A percentile compares a stretch with the other conserved stretches of the same genome.
phyloP scores from a whole-genome alignment of 2,797 vertebrate species.

The Enteromius afrohamiltoni region DNA sequence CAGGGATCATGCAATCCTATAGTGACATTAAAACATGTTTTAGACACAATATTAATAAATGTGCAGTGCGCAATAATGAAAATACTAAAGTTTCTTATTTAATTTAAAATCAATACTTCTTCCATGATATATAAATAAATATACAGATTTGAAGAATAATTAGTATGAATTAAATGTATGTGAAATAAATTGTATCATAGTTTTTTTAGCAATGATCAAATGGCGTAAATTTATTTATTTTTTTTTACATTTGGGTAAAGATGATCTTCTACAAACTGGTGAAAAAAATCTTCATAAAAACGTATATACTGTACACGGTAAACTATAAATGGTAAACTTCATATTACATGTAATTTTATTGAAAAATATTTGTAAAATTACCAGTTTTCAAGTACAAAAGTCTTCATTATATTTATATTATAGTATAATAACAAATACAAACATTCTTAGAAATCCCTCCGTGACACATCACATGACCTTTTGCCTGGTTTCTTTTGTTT shows the following conservation, averaged over 20 bases:
- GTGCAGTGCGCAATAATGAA: no score
- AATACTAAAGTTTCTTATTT: no score
- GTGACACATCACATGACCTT: not conserved
- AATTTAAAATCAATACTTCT: no score
- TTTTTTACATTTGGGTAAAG: not conserved
- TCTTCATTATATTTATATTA: not conserved
- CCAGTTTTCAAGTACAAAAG: no score
- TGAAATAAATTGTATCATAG: no score
- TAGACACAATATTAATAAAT: no score
- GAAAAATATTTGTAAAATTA: not conserved
- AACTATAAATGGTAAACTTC: not conserved
- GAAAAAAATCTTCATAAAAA: not conserved
- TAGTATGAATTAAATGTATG: no score
- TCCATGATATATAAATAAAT: no score
- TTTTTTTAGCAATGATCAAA: not conserved
- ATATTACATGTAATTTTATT: not conserved
- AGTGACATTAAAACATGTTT: no score
- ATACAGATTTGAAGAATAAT: no score
- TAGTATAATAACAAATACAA: not conserved
- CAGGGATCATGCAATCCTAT: no score
- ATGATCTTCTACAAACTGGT: not conserved
- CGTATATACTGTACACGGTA: not conserved
- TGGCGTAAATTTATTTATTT: no score
- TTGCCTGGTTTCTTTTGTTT: not conserved
- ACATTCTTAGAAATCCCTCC: not conserved